Percentiles rank a stretch among this genome's conserved stretches.
phyloP scores from a whole-genome alignment of 2,797 vertebrate genomes.

The Sebastes flavidus region DNA sequence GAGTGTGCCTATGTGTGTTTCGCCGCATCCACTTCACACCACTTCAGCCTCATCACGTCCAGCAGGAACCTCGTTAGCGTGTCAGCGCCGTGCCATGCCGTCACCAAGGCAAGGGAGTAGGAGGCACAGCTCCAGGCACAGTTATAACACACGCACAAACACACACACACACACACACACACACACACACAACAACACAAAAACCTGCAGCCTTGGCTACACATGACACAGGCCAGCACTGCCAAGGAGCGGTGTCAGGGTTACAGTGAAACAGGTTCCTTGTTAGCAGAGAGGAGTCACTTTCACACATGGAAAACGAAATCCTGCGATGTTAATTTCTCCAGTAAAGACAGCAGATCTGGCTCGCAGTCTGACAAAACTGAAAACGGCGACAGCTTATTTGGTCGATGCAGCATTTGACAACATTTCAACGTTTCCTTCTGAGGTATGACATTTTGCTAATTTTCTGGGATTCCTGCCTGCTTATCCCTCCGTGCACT shows the following conservation, averaged over 20 bases:
- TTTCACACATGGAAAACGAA: conserved; percentile 18
- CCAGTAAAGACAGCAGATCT: background rate
- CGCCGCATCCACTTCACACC: conserved; percentile 57
- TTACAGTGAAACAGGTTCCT: conserved; percentile 35
- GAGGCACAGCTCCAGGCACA: conserved; percentile 42
- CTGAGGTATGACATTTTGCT: conserved; percentile 19
- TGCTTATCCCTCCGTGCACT: background rate
- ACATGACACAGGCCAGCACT: conserved; percentile 9
- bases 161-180: background rate
- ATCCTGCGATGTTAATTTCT: background rate
- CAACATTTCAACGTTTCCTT: background rate
- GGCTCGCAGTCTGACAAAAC: background rate
- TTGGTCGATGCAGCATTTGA: background rate
- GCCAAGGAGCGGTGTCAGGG: conserved; percentile 23
- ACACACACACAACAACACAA: background rate
- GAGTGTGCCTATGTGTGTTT: conserved; percentile 4
- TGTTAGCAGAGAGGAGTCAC: conserved; percentile 38
- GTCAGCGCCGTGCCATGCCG: conserved; percentile 36
- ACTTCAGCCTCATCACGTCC: conserved; percentile 45
- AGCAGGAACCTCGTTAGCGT: conserved; percentile 62
- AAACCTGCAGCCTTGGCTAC: conserved; percentile 24
- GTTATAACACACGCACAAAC: background rate
- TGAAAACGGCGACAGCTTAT: background rate
- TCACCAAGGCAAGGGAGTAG: conserved; percentile 18
- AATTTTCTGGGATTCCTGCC: conserved; percentile 36